Base-by-base conservation (phyloP, 2,113 vertebrate species). In the Platichthys stellatus region DNA sequence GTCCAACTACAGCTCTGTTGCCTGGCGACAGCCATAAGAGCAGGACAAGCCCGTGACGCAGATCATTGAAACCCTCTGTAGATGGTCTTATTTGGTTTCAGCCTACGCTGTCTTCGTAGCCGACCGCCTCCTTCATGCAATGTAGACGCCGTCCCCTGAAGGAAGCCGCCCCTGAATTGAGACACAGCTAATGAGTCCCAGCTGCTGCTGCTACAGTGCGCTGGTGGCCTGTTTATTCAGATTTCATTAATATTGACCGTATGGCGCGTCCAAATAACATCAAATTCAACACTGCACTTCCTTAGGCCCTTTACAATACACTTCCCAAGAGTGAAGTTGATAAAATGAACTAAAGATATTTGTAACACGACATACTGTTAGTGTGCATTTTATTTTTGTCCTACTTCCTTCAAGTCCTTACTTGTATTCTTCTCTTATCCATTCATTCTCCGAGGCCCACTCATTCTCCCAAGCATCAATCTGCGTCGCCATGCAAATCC, bases 401-500 rank as follows among this genome's bases (percentile, higher is more conserved):
- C 35, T 23, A n/a, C 35, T 47, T 47, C 31, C 10, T 47, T 74
- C 15, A 28, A 21, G 40, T 40, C 21, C 47, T 40, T 15, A 43
- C 23, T 61, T 51, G n/a, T 63, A 68, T 69, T 4, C 10, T 8
- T n/a, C 53, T 38, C 2, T 24, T 17, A 8, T 62, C 35, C 54
- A 63, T 67, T 63, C 38, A 31, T 81, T 20, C 72, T 45, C 59
- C 43, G 14, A 47, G 0, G 5, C 35, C 35, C 35, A 8, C 35
- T 0, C 1, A 38, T 81, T n/a, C 72, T 45, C 40, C 51, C 3
- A 13, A 70, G 69, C 45, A 67, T 64, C 67, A 20, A 49, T 63
- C 18, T 59, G 40, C 23, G 62, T 59, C 38, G 17, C 49, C n/a
- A 56, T 60, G 56, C 24, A 67, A 67, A 82, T 68, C 40, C 26